Conservation (phyloP, 2,797 vertebrate genomes). For the Cuculus canorus region DNA sequence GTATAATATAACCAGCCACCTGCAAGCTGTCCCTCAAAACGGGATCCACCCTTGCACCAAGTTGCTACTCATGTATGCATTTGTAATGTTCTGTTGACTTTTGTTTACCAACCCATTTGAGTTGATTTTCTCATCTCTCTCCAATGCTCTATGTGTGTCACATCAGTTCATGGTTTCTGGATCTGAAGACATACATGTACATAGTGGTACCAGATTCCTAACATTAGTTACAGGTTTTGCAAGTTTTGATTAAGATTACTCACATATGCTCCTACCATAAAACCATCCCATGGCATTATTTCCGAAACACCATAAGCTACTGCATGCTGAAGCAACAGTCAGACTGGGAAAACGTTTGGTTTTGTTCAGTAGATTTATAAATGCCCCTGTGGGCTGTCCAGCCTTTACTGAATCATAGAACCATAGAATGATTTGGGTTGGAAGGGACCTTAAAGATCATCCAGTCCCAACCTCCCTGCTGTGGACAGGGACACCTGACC, state of each 20-base stretch:
- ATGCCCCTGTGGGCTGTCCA: background rate
- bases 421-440: no score
- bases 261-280: background rate
- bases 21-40: slow-evolving; percentile 42
- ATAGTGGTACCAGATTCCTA: background rate
- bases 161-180: background rate
- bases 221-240: background rate
- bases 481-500: no score
- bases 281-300: background rate
- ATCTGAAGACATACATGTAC: background rate
- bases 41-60: slow-evolving; percentile 6
- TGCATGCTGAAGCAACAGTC: background rate
- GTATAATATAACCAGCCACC: slow-evolving; percentile 11
- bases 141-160: background rate
- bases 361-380: background rate
- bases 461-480: no score
- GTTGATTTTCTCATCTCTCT: background rate
- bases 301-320: background rate
- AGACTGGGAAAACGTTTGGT: background rate
- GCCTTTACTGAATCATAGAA: background rate
- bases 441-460: no score
- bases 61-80: background rate
- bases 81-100: background rate
- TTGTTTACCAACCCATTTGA: slow-evolving; percentile 4
- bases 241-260: background rate